Evolutionary conservation across 2,797 vertebrate species (phyloP), one percentile per base, ranked within the genome.

Genomic region (Rousettus madagascariensis): DNA sequence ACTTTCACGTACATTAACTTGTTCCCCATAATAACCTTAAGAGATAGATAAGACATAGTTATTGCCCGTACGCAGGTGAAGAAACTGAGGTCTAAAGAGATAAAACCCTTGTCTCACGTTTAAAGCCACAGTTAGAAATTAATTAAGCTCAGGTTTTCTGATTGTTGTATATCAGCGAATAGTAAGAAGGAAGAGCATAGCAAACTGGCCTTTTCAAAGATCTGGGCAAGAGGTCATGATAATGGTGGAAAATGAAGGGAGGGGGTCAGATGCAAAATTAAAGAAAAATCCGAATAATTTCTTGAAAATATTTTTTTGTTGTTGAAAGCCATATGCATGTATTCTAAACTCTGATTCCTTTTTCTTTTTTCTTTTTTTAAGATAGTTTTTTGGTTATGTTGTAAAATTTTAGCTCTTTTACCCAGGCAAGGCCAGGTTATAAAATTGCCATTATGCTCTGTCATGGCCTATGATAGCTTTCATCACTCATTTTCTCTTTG

Each of bases 381-480:
- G 43, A 36, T 68, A 75, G 33, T 55, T 68, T 96, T 90, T 83
- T 69, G 59, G 46, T 79, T 61, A 53, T 59, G 12, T 94, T 96
- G 36, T 96, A 78, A 92, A 95, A 92, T 97, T 96, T 57, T 49
- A 94, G 46, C 66, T 41, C 84, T 72, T 95, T 94, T 96, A 94
- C 85, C 12, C 55, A 65, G 79, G 84, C 75, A 94, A 94, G 84
- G 84, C 84, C 80, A 80, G 30, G 26, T 13, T 91, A 41, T 95
- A 92, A 96, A 95, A 87, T 78, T 94, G 68, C 77, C 72, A 87
- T 95, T 88, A 88, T 90, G 49, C 38, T 94, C 78, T 96, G 90
- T 95, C 84, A 75, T 41, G 12, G 61, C 79, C 51, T 92, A 4
- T 93, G 83, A 88, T 95, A 59, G 11, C 95, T 97, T 95, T 95